Conservation (phyloP, 1,140 invertebrate genomes). For the Pogonognathellus flavescens region DNA sequence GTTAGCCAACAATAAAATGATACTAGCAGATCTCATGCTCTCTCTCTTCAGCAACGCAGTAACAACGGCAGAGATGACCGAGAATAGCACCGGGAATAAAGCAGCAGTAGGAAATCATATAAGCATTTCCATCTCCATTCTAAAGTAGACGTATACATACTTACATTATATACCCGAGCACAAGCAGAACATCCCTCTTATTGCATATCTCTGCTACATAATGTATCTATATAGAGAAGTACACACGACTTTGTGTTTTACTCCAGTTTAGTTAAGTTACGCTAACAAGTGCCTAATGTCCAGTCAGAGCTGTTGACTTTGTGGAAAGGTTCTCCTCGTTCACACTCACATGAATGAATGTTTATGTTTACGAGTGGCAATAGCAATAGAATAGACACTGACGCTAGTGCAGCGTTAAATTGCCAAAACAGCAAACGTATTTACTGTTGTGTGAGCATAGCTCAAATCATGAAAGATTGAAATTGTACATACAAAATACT, state of each 20-base stretch:
- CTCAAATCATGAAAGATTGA: slow-evolving; percentile 49
- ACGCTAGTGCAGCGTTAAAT: slow-evolving; percentile 7
- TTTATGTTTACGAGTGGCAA: slow-evolving; percentile 59
- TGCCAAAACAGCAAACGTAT: slow-evolving; percentile 18
- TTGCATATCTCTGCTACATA: not conserved
- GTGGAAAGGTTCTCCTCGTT: slow-evolving; percentile 41
- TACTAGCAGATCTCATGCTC: slow-evolving; percentile 53
- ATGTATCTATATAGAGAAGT: too few species aligned
- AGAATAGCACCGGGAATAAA: not conserved
- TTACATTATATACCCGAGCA: not conserved
- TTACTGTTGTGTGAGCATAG: not conserved
- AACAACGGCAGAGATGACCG: not conserved
- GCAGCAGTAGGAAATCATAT: slow-evolving; percentile 16
- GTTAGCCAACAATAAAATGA: slow-evolving; percentile 64
- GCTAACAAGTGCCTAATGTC: slow-evolving; percentile 59
- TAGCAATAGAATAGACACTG: slow-evolving; percentile 40
- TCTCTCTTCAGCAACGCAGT: not conserved
- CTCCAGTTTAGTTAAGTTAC: slow-evolving; percentile 36
- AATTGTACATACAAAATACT: slow-evolving; percentile 10
- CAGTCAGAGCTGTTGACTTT: slow-evolving; percentile 60
- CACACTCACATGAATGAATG: slow-evolving; percentile 53
- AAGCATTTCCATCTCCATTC: not conserved
- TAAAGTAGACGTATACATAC: not conserved
- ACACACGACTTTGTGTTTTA: not conserved
- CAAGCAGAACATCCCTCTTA: not conserved